Evolutionary conservation across 2,113 vertebrate species (phyloP), one percentile per base, ranked within the genome.

Genomic region (Speoplatyrhinus poulsoni): DNA sequence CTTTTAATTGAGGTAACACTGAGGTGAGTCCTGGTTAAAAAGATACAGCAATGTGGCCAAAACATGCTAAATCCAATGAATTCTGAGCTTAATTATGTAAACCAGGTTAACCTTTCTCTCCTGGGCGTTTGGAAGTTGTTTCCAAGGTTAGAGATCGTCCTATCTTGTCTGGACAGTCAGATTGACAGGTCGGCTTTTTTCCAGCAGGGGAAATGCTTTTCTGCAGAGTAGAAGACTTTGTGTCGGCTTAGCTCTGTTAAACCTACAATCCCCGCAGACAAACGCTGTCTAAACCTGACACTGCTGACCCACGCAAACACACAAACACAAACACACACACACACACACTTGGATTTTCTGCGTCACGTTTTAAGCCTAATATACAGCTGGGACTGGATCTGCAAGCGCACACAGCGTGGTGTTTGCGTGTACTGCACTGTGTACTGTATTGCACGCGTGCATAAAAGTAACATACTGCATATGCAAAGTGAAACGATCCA

Each of bases 201-300:
- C 76, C 79, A 78, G 80, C 63, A 32, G 74, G 84, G 77, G 80
- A 85, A 81, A 12, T 81, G 69, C 73, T 85, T 90, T 90, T 88
- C 81, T 90, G 85, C 86, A 66, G 85, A 84, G 88, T 75, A 67
- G 79, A 77, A 80, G 88, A 88, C 82, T 90, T 88, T 88, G 77
- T 83, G 82, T 85, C 73, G 77, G 86, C 85, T 90, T 90, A 90
- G 69, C 80, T 75, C 76, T 82, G 88, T 90, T 87, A 88, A 90
- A 88, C 86, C 85, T 84, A 70, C 85, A 88, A 88, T 90, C 86
- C 83, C 81, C 60, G 54, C 83, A 87, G 84, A 86, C 86, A 87
- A 85, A 85, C 85, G 78, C 69, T 55, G 83, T 84, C 83, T 90
- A 86, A 88, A 88, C 85, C 86, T 72, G 73, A 86, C 85, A 81